phyloP scores from a whole-genome alignment of 53 echinoderm and acorn worm genomes.

The Patiria pectinifera region DNA sequence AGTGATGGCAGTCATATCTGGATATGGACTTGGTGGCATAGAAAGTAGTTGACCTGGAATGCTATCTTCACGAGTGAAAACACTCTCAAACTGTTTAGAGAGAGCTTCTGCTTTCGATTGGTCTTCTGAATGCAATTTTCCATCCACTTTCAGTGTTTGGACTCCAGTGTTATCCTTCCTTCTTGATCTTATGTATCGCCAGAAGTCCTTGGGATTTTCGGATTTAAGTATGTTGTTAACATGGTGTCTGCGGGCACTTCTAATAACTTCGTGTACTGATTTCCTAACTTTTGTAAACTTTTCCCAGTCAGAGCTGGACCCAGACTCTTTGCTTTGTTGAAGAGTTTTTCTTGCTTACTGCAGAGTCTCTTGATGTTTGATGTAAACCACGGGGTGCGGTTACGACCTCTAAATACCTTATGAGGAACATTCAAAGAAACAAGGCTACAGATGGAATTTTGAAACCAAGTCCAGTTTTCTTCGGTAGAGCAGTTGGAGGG shows the following conservation, averaged over 20 bases:
- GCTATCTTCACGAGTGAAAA: not conserved
- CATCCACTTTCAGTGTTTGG: not conserved
- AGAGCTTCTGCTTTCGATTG: not conserved
- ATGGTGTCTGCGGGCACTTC: not conserved
- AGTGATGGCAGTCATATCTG: not conserved
- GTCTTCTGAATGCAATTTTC: not conserved
- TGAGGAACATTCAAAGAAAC: too few relatives aligned
- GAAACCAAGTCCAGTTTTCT: too few relatives aligned
- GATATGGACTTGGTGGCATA: not conserved
- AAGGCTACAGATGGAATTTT: too few relatives aligned
- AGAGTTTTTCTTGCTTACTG: not conserved
- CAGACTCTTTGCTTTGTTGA: not conserved
- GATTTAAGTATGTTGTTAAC: not conserved
- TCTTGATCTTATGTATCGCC: constrained; percentile 9
- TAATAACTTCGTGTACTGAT: not conserved
- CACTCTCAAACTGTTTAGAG: not conserved
- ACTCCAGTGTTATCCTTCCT: not conserved
- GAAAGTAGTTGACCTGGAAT: not conserved
- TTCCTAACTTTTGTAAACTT: not conserved
- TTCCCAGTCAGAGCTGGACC: not conserved
- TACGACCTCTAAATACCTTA: too few relatives aligned
- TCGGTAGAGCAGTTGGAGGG: too few relatives aligned
- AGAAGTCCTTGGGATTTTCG: not conserved
- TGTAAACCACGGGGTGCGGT: too few relatives aligned
- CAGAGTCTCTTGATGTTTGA: too few relatives aligned